Percentiles rank a stretch among this genome's conserved stretches.
Conservation (phyloP, 2,888 invertebrate genomes). For the Agrypnus murinus region DNA sequence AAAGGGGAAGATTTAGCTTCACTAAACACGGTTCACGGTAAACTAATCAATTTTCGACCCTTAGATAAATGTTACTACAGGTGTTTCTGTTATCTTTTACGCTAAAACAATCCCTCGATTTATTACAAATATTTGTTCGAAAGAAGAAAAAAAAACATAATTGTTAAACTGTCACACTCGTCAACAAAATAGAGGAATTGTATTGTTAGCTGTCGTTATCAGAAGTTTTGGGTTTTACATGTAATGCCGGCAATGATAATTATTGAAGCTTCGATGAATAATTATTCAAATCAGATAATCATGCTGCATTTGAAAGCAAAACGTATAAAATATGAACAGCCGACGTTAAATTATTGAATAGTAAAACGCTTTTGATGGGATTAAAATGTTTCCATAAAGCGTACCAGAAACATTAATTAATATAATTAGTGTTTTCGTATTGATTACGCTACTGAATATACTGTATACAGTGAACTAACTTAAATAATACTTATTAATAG, state of each 20-base stretch:
- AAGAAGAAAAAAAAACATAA: not conserved
- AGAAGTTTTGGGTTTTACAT: slow-evolving; percentile 18
- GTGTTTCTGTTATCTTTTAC: slow-evolving; percentile 15
- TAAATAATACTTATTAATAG: no score
- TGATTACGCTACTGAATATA: no score
- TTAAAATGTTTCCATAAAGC: slow-evolving; percentile 27
- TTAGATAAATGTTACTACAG: slow-evolving; percentile 35
- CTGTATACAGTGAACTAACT: no score
- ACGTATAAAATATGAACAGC: slow-evolving; percentile 15
- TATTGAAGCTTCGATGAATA: slow-evolving; percentile 28
- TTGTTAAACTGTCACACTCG: not conserved
- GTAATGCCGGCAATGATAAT: slow-evolving; percentile 32
- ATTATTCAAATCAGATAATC: slow-evolving; percentile 37
- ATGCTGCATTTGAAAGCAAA: slow-evolving; percentile 35
- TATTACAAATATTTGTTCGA: not conserved
- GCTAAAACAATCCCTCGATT: slow-evolving; percentile 19
- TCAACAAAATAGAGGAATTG: no score
- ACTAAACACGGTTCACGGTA: slow-evolving; percentile 27
- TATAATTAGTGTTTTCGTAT: slow-evolving; percentile 5
- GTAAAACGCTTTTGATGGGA: slow-evolving; percentile 26
- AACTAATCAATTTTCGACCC: slow-evolving; percentile 34
- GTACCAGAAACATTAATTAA: slow-evolving; percentile 18
- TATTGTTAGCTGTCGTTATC: slow-evolving; percentile 19
- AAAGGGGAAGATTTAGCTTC: slow-evolving; percentile 53
- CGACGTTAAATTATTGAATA: slow-evolving; percentile 20